These are phyloP conservation scores for Rhynchomys soricoides DNA, from an alignment of 2,113 vertebrate genomes.

Conservation along the genomic window DNA sequence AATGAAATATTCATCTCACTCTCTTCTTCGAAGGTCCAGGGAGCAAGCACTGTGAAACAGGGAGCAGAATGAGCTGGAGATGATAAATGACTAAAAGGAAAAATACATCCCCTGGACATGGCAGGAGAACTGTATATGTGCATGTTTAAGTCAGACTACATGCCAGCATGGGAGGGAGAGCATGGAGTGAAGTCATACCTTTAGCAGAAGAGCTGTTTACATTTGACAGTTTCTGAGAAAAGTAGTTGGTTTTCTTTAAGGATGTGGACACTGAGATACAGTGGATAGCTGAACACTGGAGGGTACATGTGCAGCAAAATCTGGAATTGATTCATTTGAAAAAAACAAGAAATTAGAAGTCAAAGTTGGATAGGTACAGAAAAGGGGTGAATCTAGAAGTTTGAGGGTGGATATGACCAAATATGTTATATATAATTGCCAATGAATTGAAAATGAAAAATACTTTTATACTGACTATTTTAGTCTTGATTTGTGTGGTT, in stretches of 20 bases:
- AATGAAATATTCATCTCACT: background rate
- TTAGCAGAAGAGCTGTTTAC: background rate
- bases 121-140: background rate
- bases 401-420: background rate
- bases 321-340: no score
- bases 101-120: background rate
- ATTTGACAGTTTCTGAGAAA: background rate
- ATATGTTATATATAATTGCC: background rate
- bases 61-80: no score
- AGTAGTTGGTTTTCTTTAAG: background rate
- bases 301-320: background rate
- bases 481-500: background rate
- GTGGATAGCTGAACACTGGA: background rate
- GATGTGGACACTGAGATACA: background rate
- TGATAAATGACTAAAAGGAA: background rate
- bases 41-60: background rate
- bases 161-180: no score
- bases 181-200: background rate
- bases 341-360: no score
- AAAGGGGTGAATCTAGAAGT: background rate
- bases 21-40: rapidly evolving
- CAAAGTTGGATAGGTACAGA: background rate
- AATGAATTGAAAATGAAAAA: background rate
- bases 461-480: background rate
- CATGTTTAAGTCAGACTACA: background rate